Evolutionary conservation across 2,113 vertebrate genomes (phyloP).

Genomic region (Corythornis madagascariensis): DNA sequence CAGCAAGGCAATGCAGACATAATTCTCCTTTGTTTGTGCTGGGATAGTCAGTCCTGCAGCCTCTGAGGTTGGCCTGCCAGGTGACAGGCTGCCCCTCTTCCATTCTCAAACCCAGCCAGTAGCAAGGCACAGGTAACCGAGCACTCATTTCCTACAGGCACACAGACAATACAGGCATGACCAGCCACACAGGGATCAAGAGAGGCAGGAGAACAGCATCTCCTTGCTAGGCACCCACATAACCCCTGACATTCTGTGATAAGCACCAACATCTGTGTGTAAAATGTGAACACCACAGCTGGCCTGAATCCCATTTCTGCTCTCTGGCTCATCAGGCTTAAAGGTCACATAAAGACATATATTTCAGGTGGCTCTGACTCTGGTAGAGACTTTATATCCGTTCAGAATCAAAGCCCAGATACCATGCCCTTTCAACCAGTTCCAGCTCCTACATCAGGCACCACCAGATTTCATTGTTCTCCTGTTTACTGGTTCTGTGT

Average conservation of each 20-base stretch:
- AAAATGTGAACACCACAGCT: background rate
- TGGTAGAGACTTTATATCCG: background rate
- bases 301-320: background rate
- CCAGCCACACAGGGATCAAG: background rate
- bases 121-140: background rate
- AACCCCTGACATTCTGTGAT: no score
- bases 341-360: background rate
- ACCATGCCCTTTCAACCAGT: background rate
- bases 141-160: background rate
- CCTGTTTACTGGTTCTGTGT: background rate
- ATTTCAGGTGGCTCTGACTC: background rate
- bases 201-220: background rate
- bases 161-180: background rate
- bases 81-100: background rate
- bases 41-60: background rate
- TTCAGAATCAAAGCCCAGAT: background rate
- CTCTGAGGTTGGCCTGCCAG: background rate
- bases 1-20: fast-evolving
- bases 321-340: background rate
- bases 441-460: background rate
- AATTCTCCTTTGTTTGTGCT: background rate
- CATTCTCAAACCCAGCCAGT: background rate
- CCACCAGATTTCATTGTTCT: background rate
- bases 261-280: background rate
- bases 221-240: background rate